A percentile compares a stretch with the other conserved stretches of the same genome.
Conservation (phyloP, 2,113 vertebrate species). For the Rhinolophus ferrumequinum region DNA sequence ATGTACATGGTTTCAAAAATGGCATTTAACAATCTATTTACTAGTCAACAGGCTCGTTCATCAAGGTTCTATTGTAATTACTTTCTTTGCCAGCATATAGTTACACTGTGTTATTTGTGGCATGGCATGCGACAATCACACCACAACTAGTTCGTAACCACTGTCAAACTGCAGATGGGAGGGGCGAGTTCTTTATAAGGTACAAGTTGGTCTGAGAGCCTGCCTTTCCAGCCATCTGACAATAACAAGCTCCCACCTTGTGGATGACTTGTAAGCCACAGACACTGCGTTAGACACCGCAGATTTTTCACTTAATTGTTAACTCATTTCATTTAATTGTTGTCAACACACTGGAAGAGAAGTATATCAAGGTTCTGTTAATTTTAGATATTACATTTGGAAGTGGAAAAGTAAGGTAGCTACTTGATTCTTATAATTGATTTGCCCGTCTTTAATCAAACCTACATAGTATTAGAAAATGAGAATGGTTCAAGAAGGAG, state of each 20-base stretch:
- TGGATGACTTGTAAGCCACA: background rate
- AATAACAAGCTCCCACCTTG: background rate
- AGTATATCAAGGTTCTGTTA: background rate
- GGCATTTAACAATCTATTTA: background rate
- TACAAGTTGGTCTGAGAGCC: background rate
- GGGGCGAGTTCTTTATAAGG: background rate
- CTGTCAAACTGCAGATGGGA: background rate
- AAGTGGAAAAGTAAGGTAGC: background rate
- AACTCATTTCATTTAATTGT: slow-evolving; percentile 27
- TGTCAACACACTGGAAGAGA: background rate
- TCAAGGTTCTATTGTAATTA: background rate
- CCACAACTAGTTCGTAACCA: background rate
- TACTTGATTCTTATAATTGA: background rate
- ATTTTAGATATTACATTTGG: background rate
- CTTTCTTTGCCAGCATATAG: background rate
- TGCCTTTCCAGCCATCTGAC: background rate
- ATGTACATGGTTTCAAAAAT: background rate
- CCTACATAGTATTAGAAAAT: background rate
- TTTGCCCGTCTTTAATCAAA: background rate
- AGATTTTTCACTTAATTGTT: background rate
- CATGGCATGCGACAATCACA: background rate
- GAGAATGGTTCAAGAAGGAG: background rate
- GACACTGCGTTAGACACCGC: background rate
- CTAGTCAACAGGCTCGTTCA: background rate
- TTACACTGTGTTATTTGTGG: background rate